Percentiles rank a stretch among this genome's conserved stretches.
Evolutionary conservation across 2,888 invertebrate species (phyloP).

Genomic region (Netelia fuscicornis): DNA sequence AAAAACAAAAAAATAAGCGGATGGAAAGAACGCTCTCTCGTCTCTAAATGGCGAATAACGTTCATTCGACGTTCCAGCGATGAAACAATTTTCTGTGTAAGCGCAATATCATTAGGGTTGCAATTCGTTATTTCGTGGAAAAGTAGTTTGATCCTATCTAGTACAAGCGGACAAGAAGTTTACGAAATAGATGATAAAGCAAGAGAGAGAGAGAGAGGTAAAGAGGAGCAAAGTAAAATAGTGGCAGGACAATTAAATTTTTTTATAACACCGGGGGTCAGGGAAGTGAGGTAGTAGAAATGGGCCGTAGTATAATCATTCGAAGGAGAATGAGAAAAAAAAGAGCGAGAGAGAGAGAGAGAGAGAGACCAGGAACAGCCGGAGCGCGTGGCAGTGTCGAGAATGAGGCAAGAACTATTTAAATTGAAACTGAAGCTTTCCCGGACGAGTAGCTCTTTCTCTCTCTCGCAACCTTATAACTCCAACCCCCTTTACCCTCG

Average conservation of each 20-base stretch:
- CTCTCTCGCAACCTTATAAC: slow-evolving; percentile 47
- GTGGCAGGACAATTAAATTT: slow-evolving; percentile 53
- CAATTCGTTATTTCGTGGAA: slow-evolving; percentile 14
- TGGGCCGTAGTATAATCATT: slow-evolving; percentile 50
- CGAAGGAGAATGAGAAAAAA: slow-evolving; percentile 43
- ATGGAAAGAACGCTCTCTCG: background rate
- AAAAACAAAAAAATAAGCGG: background rate
- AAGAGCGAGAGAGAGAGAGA: slow-evolving; percentile 18
- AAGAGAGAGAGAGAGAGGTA: background rate
- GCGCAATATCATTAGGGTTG: background rate
- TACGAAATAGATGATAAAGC: slow-evolving; percentile 6
- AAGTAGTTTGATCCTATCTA: background rate
- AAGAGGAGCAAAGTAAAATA: background rate
- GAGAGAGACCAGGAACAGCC: slow-evolving; percentile 28
- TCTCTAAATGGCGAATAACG: background rate
- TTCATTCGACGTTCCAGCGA: background rate
- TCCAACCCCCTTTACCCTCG: slow-evolving; percentile 54
- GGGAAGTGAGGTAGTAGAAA: slow-evolving; percentile 55
- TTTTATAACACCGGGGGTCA: slow-evolving; percentile 26
- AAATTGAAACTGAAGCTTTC: slow-evolving; percentile 81
- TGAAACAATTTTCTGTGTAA: background rate
- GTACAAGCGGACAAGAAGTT: slow-evolving; percentile 1
- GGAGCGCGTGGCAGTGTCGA: slow-evolving; percentile 60
- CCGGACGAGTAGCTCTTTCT: slow-evolving; percentile 54
- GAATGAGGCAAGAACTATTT: slow-evolving; percentile 77